Base-by-base conservation (phyloP, 2,113 vertebrate species). In the Centrocercus urophasianus region DNA sequence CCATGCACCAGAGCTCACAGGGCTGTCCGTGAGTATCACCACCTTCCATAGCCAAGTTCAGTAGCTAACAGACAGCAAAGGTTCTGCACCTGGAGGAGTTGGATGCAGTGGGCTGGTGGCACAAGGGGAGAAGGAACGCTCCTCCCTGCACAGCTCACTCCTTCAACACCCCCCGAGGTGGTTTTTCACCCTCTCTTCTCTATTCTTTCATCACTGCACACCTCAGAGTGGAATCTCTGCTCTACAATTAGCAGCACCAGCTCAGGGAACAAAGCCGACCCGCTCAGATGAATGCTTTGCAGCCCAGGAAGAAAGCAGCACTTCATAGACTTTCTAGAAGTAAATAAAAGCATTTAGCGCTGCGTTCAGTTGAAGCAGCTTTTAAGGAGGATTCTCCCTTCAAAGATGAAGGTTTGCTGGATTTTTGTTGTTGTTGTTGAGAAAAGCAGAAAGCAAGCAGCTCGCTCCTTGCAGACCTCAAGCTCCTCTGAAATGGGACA, bases 401-500 rank as follows among this genome's bases (percentile, higher is more conserved):
- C 22, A 71, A 80, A 96, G 71, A 67, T 30, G 60, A 8, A 34
- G 92, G 73, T 59, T 88, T 71, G 65, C 17, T 69, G 79, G 2
- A 42, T 69, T 63, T 7, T 63, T 34, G 54, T 10, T 8, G 30
- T 57, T 27, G 6, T 24, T 21, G 22, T 50, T 24, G n/a, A 87
- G 15, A 85, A 61, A 85, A 87, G 81, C 66, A 43, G 75, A 82
- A 87, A 84, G 45, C 75, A 85, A 94, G 91, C 77, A 76, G 81
- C 84, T 89, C 17, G 6, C 70, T 84, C 19, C 3, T 45, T 73
- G 71, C 86, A 85, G 75, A 92, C 82, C 65, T 67, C 18, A 43
- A 83, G 92, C 88, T 63, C 69, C 88, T 86, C 88, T 60, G 92
- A 89, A 96, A 94, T 54, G 65, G 79, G 91, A 90, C 50, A 38